phyloP scores from a whole-genome alignment of 1,140 invertebrate genomes.

The Caligus rogercresseyi region DNA sequence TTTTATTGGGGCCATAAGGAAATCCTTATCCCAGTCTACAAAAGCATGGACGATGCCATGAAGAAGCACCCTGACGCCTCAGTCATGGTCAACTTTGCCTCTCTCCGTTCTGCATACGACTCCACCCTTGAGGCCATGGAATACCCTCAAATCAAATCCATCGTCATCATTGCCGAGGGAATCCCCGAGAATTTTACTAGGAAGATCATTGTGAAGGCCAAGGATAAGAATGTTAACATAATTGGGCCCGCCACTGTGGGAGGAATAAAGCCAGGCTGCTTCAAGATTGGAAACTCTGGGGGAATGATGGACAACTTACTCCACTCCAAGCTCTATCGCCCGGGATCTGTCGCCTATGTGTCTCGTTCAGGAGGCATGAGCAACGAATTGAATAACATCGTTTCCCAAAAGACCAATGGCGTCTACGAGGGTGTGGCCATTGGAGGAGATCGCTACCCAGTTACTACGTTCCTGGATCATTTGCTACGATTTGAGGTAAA shows the following conservation, averaged over 20 bases:
- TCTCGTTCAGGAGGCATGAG: conserved; percentile 98
- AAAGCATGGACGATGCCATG: conserved; percentile 92
- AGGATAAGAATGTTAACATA: conserved; percentile 60
- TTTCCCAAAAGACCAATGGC: conserved; percentile 89
- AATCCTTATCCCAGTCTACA: conserved; percentile 86
- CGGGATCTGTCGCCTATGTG: conserved; percentile 93
- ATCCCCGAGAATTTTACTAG: conserved; percentile 96
- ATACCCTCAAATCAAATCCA: conserved; percentile 73
- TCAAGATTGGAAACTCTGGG: conserved; percentile 98
- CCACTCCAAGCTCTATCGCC: conserved; percentile 85
- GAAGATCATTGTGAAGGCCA: conserved; percentile 71
- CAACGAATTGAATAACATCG: conserved; percentile 97
- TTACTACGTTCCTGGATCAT: conserved; percentile 96
- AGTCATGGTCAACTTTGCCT: conserved; percentile 96
- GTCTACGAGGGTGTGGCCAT: conserved; percentile 97
- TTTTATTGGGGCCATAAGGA: conserved; percentile 99
- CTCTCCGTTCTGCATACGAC: conserved; percentile 89
- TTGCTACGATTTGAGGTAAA: conserved; percentile 62
- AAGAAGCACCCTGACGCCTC: conserved; percentile 83
- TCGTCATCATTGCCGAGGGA: conserved; percentile 97
- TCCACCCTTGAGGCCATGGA: conserved; percentile 82
- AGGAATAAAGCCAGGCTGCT: conserved; percentile 95
- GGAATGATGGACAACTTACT: conserved; percentile 99
- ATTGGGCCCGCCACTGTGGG: conserved; percentile 94
- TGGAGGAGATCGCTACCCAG: conserved; percentile 96